These are phyloP conservation scores for Martes martes DNA, from an alignment of 2,113 vertebrate genomes.

Conservation along the genomic window DNA sequence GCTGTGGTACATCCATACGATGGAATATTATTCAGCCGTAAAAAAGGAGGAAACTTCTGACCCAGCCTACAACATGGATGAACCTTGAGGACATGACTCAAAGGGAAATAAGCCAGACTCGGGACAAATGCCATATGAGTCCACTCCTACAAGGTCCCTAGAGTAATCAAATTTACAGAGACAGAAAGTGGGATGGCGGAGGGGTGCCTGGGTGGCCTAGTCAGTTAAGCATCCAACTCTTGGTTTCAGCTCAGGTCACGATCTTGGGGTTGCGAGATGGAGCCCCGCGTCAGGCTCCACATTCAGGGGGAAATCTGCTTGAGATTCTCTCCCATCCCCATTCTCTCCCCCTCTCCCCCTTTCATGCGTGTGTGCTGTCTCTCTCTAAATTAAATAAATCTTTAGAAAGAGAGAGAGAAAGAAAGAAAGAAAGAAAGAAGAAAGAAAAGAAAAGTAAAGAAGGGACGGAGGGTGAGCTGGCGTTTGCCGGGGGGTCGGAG, in stretches of 20 bases:
- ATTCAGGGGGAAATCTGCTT: background rate
- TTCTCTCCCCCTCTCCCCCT: background rate
- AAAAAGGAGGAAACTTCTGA: background rate
- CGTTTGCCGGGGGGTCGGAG: background rate
- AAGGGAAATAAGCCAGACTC: background rate
- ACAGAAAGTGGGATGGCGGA: background rate
- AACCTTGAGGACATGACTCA: background rate
- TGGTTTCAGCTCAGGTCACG: background rate
- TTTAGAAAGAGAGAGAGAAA: no score
- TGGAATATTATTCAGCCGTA: background rate
- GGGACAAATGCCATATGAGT: background rate
- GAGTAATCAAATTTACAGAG: background rate
- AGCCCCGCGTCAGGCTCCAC: background rate
- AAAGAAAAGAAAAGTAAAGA: no score
- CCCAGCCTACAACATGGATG: background rate
- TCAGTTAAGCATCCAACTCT: background rate
- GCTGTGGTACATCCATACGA: accelerated
- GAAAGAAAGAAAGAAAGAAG: no score
- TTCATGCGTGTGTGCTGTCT: background rate
- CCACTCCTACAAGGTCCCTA: background rate
- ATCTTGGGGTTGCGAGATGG: background rate
- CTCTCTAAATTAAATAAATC: background rate
- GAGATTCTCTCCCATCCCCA: background rate
- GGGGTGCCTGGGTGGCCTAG: background rate
- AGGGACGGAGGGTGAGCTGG: background rate